These are phyloP conservation scores for Pangasius mekongensis DNA, from an alignment of 2,797 vertebrate species.

Conservation along the genomic window DNA sequence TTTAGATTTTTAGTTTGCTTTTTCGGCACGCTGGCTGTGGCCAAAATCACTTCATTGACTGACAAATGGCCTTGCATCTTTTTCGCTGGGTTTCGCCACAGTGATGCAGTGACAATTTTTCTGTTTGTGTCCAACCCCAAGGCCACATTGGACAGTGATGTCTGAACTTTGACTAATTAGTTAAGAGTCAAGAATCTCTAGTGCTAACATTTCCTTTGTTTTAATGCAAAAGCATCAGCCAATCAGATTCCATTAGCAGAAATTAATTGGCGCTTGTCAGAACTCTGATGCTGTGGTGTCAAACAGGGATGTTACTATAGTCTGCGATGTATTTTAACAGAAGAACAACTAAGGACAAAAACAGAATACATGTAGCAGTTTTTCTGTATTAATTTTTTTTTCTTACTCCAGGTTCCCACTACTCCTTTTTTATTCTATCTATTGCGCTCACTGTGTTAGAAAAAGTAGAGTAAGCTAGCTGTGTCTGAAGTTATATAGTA, in stretches of 20 bases:
- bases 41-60: slow-evolving; percentile 62
- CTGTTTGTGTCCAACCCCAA: slow-evolving; percentile 68
- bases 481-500: slow-evolving; percentile 80
- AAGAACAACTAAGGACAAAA: slow-evolving; percentile 72
- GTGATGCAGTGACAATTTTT: slow-evolving; percentile 73
- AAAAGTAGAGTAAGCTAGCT: slow-evolving; percentile 77
- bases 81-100: slow-evolving; percentile 67
- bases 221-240: slow-evolving; percentile 72
- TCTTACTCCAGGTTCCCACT: slow-evolving; percentile 70
- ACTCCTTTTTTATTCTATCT: slow-evolving; percentile 73
- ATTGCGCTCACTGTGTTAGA: slow-evolving; percentile 81
- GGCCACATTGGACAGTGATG: slow-evolving; percentile 69
- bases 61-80: slow-evolving; percentile 44
- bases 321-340: slow-evolving; percentile 71
- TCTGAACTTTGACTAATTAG: slow-evolving; percentile 72
- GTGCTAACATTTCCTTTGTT: slow-evolving; percentile 46
- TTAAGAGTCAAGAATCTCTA: slow-evolving; percentile 70
- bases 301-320: slow-evolving; percentile 62
- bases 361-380: slow-evolving; percentile 76
- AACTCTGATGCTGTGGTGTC: slow-evolving; percentile 66
- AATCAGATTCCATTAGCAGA: slow-evolving; percentile 68
- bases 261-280: slow-evolving; percentile 65
- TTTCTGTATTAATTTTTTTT: slow-evolving; percentile 70
- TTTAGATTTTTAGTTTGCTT: slow-evolving; percentile 45
- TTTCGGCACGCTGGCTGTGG: slow-evolving; percentile 43